These are phyloP conservation scores for Habroteleia sp. DNA, from an alignment of 2,888 invertebrate species.

Conservation along the genomic window DNA sequence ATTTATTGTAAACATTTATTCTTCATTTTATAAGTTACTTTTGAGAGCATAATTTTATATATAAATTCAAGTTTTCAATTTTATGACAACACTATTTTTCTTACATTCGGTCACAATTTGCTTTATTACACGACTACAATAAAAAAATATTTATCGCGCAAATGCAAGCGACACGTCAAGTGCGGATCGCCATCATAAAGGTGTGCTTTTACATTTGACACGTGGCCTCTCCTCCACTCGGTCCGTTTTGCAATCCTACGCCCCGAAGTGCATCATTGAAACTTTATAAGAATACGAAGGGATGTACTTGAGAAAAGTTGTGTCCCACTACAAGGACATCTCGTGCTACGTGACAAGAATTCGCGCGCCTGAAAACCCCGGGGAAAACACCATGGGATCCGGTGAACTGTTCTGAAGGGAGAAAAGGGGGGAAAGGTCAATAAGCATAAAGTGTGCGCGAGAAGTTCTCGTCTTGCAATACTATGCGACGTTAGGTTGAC, in stretches of 20 bases:
- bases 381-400: constrained; percentile 30
- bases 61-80: no score
- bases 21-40: no score
- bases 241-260: constrained; percentile 29
- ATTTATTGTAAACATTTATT: no score
- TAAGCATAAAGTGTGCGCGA: constrained; percentile 53
- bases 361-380: constrained; percentile 17
- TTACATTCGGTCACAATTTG: no score
- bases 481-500: no score
- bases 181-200: constrained; percentile 13
- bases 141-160: no score
- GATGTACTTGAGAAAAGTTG: constrained; percentile 55
- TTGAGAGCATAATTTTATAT: no score
- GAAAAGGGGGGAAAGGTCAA: constrained; percentile 30
- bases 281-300: constrained; percentile 57
- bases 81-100: no score
- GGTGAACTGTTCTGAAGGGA: neutral
- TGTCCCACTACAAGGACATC: constrained; percentile 50
- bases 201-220: constrained; percentile 38
- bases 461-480: no score
- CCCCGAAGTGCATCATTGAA: constrained; percentile 46
- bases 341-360: constrained; percentile 49
- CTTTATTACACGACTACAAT: no score
- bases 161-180: constrained; percentile 26
- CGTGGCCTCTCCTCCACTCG: constrained; percentile 3